Conservation (phyloP, 2,888 invertebrate genomes). For the Nesidiocoris tenuis region DNA sequence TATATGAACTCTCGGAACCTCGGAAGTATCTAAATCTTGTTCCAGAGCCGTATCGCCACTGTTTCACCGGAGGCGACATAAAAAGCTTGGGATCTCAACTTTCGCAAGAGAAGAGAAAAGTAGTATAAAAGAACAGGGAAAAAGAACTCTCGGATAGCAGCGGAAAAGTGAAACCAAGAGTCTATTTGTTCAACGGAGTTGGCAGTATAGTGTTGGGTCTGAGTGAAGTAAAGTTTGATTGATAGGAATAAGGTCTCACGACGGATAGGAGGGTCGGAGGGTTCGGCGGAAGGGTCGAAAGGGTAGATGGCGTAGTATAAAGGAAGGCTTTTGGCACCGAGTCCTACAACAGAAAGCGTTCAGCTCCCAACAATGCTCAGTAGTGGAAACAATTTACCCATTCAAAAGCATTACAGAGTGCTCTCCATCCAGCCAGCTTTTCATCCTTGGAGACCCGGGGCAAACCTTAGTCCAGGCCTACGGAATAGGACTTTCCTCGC, state of each 20-base stretch:
- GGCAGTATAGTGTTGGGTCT: background rate
- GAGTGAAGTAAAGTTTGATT: constrained; percentile 34
- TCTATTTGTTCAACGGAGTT: background rate
- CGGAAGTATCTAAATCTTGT: background rate
- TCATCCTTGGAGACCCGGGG: background rate
- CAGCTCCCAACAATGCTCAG: constrained; percentile 35
- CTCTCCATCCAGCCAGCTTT: background rate
- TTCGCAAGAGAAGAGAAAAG: background rate
- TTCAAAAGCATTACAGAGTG: constrained; percentile 16
- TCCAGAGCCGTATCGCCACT: background rate
- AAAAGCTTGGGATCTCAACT: background rate
- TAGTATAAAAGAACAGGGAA: background rate
- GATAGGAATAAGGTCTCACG: constrained; percentile 35
- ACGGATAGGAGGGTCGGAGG: background rate
- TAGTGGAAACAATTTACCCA: constrained; percentile 41
- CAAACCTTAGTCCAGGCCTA: background rate
- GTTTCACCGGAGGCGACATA: background rate
- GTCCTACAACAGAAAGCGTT: constrained; percentile 26
- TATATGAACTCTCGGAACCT: background rate
- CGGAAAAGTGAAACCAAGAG: background rate
- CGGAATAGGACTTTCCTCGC: background rate
- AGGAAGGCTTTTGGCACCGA: background rate
- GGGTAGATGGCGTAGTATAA: background rate
- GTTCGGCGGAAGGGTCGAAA: background rate
- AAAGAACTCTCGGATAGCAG: background rate